phyloP scores from a whole-genome alignment of 64 coral and sea anemone species.

The Trachythela sp. region DNA sequence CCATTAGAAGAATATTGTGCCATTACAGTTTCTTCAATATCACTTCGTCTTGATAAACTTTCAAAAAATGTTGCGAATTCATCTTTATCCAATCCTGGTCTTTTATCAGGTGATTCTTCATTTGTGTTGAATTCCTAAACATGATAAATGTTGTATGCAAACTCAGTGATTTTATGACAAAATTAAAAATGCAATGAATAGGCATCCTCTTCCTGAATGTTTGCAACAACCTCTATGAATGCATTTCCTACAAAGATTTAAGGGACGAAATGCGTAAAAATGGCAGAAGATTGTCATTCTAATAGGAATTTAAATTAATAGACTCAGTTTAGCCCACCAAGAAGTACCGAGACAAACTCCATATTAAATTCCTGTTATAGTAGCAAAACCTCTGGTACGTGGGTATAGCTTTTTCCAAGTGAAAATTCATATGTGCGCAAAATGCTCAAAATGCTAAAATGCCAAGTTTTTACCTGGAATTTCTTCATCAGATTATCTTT shows the following conservation, averaged over 20 bases:
- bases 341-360: too few relatives aligned
- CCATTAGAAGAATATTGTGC: not conserved
- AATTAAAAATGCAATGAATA: not conserved
- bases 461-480: not conserved
- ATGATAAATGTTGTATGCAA: too few relatives aligned
- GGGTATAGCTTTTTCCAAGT: not conserved
- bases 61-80: constrained; percentile 10
- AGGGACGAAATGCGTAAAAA: too few relatives aligned
- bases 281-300: too few relatives aligned
- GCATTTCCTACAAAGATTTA: too few relatives aligned
- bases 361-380: too few relatives aligned
- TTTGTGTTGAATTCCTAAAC: constrained; percentile 4
- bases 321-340: too few relatives aligned
- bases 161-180: too few relatives aligned
- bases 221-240: too few relatives aligned
- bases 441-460: not conserved
- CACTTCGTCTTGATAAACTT: not conserved
- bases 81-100: not conserved
- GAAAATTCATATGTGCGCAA: not conserved
- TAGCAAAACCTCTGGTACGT: not conserved
- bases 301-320: too few relatives aligned
- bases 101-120: not conserved
- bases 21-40: not conserved
- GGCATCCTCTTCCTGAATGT: not conserved
- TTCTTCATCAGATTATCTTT: constrained; percentile 1